A percentile compares a stretch with the other conserved stretches of the same genome.
Evolutionary conservation across 2,888 invertebrate species (phyloP).

Genomic region (Eristalinus sepulchralis): DNA sequence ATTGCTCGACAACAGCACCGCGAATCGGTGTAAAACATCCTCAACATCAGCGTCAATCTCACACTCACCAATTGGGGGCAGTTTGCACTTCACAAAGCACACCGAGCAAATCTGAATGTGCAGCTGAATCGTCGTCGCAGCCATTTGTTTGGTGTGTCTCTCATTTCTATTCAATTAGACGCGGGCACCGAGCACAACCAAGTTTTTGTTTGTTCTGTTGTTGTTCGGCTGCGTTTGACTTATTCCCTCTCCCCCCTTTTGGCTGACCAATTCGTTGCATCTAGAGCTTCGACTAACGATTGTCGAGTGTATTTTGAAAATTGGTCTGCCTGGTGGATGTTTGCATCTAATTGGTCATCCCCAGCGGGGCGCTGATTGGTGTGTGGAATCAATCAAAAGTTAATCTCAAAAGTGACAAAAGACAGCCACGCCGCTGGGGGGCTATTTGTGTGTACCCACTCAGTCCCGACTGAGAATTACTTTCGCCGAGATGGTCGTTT

Average conservation of each 20-base stretch:
- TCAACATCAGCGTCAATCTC: neutral
- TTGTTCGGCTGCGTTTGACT: neutral
- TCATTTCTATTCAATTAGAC: slow-evolving; percentile 43
- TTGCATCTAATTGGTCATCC: neutral
- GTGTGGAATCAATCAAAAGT: neutral
- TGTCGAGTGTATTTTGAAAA: neutral
- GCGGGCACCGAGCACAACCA: slow-evolving; percentile 6
- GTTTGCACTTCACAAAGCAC: neutral
- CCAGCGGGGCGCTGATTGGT: neutral
- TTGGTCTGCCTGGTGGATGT: neutral
- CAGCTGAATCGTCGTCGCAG: neutral
- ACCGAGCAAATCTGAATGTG: too few species aligned
- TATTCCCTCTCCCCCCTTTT: neutral
- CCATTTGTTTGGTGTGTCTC: slow-evolving; percentile 4
- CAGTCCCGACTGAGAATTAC: neutral
- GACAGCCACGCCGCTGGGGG: neutral
- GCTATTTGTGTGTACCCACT: neutral
- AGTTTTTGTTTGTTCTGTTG: neutral
- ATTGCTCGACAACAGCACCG: neutral
- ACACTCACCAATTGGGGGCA: neutral
- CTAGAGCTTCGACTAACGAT: slow-evolving; percentile 11
- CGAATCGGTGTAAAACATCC: neutral
- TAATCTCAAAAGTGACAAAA: neutral
- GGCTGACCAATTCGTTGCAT: too few species aligned
- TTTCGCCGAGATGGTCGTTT: neutral